Evolutionary conservation across 35 echinoderm and acorn worm genomes (phyloP).

Genomic region (Patiria miniata): DNA sequence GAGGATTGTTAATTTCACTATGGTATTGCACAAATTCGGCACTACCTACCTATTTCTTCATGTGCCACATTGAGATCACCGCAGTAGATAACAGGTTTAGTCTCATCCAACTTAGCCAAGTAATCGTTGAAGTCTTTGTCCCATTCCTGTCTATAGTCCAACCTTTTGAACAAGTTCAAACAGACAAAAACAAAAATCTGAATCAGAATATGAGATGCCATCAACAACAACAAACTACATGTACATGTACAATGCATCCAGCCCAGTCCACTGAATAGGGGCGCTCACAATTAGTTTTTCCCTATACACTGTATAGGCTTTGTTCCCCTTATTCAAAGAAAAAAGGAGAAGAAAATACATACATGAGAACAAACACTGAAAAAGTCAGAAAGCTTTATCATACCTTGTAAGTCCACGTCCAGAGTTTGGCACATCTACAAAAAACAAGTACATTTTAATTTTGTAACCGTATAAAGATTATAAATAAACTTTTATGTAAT

Average conservation of each 20-base stretch:
- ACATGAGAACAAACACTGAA: neutral
- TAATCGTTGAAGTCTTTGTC: constrained; percentile 85
- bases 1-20: neutral
- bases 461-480: too few relatives aligned
- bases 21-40: neutral
- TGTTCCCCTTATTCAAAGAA: neutral
- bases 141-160: constrained; percentile 89
- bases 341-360: neutral
- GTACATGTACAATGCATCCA: neutral
- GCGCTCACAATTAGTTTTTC: neutral
- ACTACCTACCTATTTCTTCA: constrained; percentile 95
- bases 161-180: constrained; percentile 32
- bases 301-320: too few relatives aligned
- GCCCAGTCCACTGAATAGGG: neutral
- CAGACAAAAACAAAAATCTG: too few relatives aligned
- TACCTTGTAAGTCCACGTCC: constrained; percentile 76
- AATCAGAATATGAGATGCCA: neutral
- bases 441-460: constrained; percentile 46
- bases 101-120: constrained; percentile 64
- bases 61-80: constrained; percentile 98
- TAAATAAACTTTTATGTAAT: neutral
- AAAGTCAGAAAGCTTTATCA: neutral
- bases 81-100: constrained; percentile 89
- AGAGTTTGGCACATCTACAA: constrained; percentile 88
- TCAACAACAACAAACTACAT: neutral